Evolutionary conservation across 2,113 vertebrate species (phyloP).

Genomic region (Ictalurus furcatus): DNA sequence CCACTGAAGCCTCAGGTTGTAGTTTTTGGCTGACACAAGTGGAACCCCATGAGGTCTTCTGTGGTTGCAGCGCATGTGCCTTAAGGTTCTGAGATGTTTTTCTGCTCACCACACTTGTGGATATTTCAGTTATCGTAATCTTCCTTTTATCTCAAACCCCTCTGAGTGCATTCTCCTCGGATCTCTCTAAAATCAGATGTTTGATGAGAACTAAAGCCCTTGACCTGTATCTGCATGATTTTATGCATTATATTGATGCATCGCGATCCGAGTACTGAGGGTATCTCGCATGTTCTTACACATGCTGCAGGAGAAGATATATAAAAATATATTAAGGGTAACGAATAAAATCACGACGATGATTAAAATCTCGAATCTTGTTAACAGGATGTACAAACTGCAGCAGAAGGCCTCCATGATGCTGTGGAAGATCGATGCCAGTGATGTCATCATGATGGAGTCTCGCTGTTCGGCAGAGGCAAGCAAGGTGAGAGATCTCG

Average conservation of each 20-base stretch:
- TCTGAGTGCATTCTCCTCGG: background rate
- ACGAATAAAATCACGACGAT: no score
- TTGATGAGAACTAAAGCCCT: background rate
- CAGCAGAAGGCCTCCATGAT: conserved; percentile 55
- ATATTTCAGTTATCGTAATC: background rate
- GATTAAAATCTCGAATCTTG: background rate
- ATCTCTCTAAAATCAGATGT: background rate
- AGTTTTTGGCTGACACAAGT: background rate
- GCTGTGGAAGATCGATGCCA: conserved; percentile 49
- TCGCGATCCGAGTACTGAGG: background rate
- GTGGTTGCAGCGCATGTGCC: background rate
- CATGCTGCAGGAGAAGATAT: no score
- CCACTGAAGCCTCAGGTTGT: background rate
- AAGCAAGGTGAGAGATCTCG: conserved; percentile 27
- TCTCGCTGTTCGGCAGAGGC: background rate
- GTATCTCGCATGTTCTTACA: background rate
- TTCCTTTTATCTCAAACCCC: background rate
- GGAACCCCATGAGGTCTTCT: background rate
- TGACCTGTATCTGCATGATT: background rate
- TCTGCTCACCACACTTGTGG: background rate
- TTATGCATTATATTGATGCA: background rate
- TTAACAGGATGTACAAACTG: conserved; percentile 56
- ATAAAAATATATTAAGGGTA: background rate
- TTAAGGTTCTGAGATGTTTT: background rate
- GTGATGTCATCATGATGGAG: conserved; percentile 46